A percentile compares a stretch with the other conserved stretches of the same genome.
Conservation (phyloP, 2,888 invertebrate genomes). For the Myopa tessellatipennis region DNA sequence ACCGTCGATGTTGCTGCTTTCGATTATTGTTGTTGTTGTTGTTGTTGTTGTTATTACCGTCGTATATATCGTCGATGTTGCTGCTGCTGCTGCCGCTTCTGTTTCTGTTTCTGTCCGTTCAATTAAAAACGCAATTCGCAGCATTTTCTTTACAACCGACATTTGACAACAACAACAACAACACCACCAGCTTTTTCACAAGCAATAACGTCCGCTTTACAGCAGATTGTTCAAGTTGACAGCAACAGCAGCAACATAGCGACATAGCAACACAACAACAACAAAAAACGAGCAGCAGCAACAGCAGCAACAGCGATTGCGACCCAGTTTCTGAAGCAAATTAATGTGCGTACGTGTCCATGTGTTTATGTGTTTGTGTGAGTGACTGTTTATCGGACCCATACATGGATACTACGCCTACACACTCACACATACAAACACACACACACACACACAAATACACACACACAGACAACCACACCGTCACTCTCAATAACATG, state of each 20-base stretch:
- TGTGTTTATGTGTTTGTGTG: background rate
- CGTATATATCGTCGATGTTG: too few relatives aligned
- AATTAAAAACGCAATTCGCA: background rate
- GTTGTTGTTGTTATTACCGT: background rate
- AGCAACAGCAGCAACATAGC: too few relatives aligned
- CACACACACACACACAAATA: background rate
- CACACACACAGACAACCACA: background rate
- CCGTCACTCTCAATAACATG: constrained; percentile 1
- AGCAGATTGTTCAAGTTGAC: too few relatives aligned
- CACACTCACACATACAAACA: constrained; percentile 12
- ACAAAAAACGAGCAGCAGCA: background rate
- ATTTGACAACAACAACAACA: constrained; percentile 1
- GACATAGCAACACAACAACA: too few relatives aligned
- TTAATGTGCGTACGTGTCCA: background rate
- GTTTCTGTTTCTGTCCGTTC: background rate
- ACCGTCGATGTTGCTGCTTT: background rate
- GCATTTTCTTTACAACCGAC: background rate
- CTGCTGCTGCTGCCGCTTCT: constrained; percentile 18
- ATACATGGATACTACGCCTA: constrained; percentile 17
- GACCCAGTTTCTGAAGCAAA: background rate
- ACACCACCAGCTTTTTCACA: background rate
- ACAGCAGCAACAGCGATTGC: background rate
- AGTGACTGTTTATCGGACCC: background rate
- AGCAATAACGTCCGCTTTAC: too few relatives aligned
- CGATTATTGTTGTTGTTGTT: background rate